Conservation (phyloP, 2,888 invertebrate genomes). For the Nymphalis polychloros region DNA sequence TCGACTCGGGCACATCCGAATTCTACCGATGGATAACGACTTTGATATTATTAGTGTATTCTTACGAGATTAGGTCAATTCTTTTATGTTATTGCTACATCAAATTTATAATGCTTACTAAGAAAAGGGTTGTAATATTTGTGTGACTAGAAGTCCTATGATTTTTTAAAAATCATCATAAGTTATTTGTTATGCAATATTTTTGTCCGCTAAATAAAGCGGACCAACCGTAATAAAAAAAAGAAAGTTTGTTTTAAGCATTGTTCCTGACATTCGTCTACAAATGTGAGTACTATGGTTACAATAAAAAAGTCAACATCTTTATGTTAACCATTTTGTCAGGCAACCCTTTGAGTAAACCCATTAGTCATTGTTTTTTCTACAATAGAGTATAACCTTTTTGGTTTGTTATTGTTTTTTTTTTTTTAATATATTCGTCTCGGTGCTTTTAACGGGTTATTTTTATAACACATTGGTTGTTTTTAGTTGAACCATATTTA, state of each 20-base stretch:
- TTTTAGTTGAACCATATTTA: too few relatives aligned
- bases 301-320: background rate
- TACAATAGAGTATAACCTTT: conserved; percentile 14
- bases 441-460: background rate
- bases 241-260: conserved; percentile 12
- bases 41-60: conserved; percentile 9
- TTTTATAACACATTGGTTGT: too few relatives aligned
- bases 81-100: background rate
- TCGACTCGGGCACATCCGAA: conserved; percentile 52
- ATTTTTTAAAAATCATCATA: background rate
- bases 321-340: background rate
- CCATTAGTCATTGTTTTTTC: conserved; percentile 18
- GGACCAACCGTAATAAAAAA: conserved; percentile 10
- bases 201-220: background rate
- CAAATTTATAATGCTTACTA: too few relatives aligned
- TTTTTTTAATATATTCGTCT: background rate
- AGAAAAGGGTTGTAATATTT: background rate
- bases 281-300: conserved; percentile 10
- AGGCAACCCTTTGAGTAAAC: conserved; percentile 25
- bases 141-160: background rate
- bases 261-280: conserved; percentile 5
- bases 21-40: conserved; percentile 55
- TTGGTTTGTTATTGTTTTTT: conserved; percentile 11
- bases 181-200: background rate
- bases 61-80: background rate